Evolutionary conservation across 2,113 vertebrate genomes (phyloP).

Genomic region (Nicator chloris): DNA sequence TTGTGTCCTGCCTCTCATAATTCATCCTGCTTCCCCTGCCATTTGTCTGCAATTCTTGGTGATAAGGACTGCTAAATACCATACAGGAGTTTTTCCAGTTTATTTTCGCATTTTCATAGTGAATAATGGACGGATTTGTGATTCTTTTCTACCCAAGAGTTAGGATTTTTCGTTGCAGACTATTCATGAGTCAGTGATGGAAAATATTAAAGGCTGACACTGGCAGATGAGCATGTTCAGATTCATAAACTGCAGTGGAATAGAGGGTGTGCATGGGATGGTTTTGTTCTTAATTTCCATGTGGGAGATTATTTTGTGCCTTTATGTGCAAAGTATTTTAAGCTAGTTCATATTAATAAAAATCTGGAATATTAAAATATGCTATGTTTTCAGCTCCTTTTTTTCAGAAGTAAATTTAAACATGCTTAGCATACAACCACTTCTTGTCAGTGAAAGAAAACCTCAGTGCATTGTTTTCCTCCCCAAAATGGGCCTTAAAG

Average conservation of each 20-base stretch:
- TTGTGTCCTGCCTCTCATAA: neutral
- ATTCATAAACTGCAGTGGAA: neutral
- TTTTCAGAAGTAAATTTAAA: neutral
- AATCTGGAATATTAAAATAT: neutral
- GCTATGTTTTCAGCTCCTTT: neutral
- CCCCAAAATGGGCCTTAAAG: neutral
- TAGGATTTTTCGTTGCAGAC: neutral
- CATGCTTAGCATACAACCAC: neutral
- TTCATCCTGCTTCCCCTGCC: neutral
- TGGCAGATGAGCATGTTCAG: neutral
- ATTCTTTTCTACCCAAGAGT: neutral
- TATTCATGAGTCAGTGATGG: neutral
- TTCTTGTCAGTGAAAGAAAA: neutral
- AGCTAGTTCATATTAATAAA: neutral
- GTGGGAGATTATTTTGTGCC: neutral
- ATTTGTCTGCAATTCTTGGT: neutral
- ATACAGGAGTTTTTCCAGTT: neutral
- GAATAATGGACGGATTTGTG: neutral
- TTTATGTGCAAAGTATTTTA: neutral
- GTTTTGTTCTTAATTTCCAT: neutral
- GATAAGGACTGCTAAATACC: neutral
- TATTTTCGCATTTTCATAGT: neutral
- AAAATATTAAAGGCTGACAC: neutral
- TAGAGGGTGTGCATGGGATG: neutral
- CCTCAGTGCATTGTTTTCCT: neutral